phyloP scores from a whole-genome alignment of 2,797 vertebrate genomes.

The Tokudaia muenninki region DNA sequence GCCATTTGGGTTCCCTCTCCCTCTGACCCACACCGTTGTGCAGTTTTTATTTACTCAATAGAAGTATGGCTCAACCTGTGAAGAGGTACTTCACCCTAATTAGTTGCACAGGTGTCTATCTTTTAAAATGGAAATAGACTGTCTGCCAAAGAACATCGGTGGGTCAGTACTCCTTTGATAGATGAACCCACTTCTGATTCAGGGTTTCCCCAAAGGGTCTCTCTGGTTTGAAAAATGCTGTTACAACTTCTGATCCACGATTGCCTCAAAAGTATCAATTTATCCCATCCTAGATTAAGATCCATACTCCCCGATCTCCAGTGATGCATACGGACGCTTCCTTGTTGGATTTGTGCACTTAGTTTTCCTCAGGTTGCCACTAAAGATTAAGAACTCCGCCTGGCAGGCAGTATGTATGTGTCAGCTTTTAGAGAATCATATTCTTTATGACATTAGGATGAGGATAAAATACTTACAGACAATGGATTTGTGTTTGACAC shows the following conservation, averaged over 20 bases:
- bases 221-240: conserved; percentile 77
- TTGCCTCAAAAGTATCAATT: conserved; percentile 85
- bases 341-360: conserved; percentile 83
- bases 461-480: conserved; percentile 73
- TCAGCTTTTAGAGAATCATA: conserved; percentile 70
- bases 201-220: conserved; percentile 80
- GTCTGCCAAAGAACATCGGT: conserved; percentile 84
- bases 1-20: conserved; percentile 53
- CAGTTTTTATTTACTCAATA: conserved; percentile 84
- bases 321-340: conserved; percentile 78
- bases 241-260: conserved; percentile 81
- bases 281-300: conserved; percentile 78
- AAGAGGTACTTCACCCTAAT: conserved; percentile 87
- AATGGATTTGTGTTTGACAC: conserved; percentile 71
- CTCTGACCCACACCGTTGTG: conserved; percentile 74
- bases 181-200: conserved; percentile 77
- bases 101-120: conserved; percentile 87
- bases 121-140: conserved; percentile 76
- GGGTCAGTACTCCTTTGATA: conserved; percentile 87
- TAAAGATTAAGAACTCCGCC: conserved; percentile 73
- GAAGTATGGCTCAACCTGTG: conserved; percentile 81
- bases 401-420: conserved; percentile 49
- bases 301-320: conserved; percentile 78
- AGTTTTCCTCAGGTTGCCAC: conserved; percentile 80
- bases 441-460: conserved; percentile 71